A percentile compares a stretch with the other conserved stretches of the same genome.
Conservation (phyloP, 2,113 vertebrate genomes). For the Phycodurus eques region DNA sequence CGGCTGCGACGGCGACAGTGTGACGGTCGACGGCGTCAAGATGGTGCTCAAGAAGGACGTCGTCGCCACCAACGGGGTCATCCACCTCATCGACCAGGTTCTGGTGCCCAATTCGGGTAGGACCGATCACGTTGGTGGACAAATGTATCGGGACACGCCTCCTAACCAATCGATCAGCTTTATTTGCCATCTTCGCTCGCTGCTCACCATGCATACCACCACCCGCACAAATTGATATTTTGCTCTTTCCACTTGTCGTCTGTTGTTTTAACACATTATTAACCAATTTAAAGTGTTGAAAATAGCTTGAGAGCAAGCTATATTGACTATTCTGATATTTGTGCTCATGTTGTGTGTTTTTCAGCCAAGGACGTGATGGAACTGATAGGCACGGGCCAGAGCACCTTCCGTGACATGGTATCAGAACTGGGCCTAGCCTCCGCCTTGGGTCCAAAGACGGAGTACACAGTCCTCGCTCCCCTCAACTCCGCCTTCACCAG, state of each 20-base stretch:
- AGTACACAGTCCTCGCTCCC: conserved; percentile 90
- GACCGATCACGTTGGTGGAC: neutral
- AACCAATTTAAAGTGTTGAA: no score
- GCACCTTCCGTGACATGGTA: conserved; percentile 82
- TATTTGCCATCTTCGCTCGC: no score
- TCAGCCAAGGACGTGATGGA: conserved; percentile 87
- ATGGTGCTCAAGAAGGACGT: conserved; percentile 97
- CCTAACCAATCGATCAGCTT: no score
- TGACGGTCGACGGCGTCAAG: conserved; percentile 91
- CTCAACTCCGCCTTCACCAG: conserved; percentile 85
- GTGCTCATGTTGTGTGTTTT: conserved; percentile 9
- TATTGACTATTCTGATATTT: neutral
- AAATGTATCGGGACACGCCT: neutral
- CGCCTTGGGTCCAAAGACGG: conserved; percentile 76
- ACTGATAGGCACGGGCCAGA: conserved; percentile 81
- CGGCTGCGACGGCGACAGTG: conserved; percentile 88
- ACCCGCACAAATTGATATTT: no score
- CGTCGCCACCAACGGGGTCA: conserved; percentile 89
- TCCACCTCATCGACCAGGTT: conserved; percentile 89
- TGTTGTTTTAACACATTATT: no score
- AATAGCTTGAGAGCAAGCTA: no score
- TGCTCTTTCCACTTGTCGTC: no score
- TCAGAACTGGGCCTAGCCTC: conserved; percentile 81
- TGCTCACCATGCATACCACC: no score
- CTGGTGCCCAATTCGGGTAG: conserved; percentile 92